Evolutionary conservation across 2,888 invertebrate genomes (phyloP), one percentile per base, ranked within the genome.

Genomic region (Abrostola tripartita): DNA sequence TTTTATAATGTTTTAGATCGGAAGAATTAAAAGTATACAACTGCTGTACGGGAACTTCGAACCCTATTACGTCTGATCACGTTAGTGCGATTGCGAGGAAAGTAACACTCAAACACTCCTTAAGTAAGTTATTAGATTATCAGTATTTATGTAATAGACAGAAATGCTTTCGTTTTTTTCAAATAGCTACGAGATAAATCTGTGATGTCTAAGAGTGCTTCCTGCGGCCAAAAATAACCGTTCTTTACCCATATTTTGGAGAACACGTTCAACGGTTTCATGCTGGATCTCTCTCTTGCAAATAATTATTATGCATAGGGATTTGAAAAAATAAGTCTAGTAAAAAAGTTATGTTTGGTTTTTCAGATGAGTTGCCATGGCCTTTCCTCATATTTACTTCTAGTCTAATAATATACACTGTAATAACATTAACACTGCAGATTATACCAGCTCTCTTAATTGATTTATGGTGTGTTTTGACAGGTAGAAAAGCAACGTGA

Each of bases 1-100:
- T 38, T 7, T 37, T 14, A 24, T 56, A 53, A 38, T 56, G 49
- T 84, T 81, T 8, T 66, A 88, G 88, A 55, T 70, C 77, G 11
- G 78, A 81, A 37, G 68, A 84, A 42, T 65, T 83, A 0, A 72
- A 75, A 58, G 85, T 88, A 0, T 88, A 83, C 52, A 87, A 87
- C 42, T 82, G 81, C 55, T 83, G 86, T 42, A 84, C 81, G 0
- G 84, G 86, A 35, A 64, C 63, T 0, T 80, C 79, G 8, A 88
- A 88, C 52, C 86, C 88, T 0, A 69, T 88, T 5, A 81, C 71
- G 5, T 63, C 77, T 37, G 69, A 69, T 47, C 53, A 56, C 41
- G 61, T 84, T 5, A 56, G 62, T 7, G 40, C 42, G 0, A 74
- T 78, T 0, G 62, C 74, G 5, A 75, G 76, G 10, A 76, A 69